Conservation (phyloP, 1,140 invertebrate genomes). For the Drosophila oshimai region DNA sequence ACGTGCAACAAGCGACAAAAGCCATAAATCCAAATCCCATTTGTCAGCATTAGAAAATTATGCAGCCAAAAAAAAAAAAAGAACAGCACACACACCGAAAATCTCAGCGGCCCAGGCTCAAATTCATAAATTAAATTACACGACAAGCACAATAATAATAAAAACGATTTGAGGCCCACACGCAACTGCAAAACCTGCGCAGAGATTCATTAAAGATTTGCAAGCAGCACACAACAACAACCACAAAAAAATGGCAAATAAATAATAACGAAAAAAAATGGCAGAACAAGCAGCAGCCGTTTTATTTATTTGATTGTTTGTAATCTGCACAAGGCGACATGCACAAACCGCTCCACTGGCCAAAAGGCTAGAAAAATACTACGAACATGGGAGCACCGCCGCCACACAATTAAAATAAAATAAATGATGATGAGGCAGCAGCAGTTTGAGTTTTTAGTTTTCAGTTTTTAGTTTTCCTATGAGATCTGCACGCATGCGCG, state of each 20-base stretch:
- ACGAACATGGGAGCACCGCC: slow-evolving; percentile 2
- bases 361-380: slow-evolving; percentile 9
- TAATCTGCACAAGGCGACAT: slow-evolving; percentile 73
- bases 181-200: slow-evolving; percentile 50
- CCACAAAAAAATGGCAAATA: slow-evolving; percentile 41
- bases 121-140: slow-evolving; percentile 81
- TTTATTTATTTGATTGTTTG: slow-evolving; percentile 76
- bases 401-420: slow-evolving; percentile 70
- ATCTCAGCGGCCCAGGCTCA: slow-evolving; percentile 44
- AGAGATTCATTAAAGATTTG: slow-evolving; percentile 48
- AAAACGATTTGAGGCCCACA: slow-evolving; percentile 79
- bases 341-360: slow-evolving; percentile 52
- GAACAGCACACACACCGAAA: slow-evolving; percentile 25
- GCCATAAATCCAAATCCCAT: slow-evolving; percentile 80
- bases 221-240: slow-evolving; percentile 43
- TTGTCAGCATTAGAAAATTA: slow-evolving; percentile 81
- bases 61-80: slow-evolving; percentile 53
- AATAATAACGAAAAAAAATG: slow-evolving; percentile 38
- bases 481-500: slow-evolving; percentile 67
- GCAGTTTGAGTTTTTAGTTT: background rate
- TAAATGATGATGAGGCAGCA: slow-evolving; percentile 70
- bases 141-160: slow-evolving; percentile 80
- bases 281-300: slow-evolving; percentile 24
- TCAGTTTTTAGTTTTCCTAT: background rate
- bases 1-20: slow-evolving; percentile 63